Conservation (phyloP, 2,888 invertebrate species). For the Quadroppia sp. region DNA sequence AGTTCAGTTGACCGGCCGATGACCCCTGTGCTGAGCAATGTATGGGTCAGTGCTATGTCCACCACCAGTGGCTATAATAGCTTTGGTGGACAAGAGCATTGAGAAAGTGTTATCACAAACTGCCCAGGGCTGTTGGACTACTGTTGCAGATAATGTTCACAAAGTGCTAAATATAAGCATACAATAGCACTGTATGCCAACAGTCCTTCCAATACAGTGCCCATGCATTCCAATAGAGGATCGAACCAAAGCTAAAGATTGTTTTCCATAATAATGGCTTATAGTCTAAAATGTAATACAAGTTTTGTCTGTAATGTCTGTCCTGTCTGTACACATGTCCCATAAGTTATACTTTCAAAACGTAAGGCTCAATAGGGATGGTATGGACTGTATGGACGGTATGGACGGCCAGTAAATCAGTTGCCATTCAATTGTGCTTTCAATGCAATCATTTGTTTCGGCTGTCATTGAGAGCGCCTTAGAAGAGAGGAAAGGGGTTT, state of each 20-base stretch:
- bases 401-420: constrained; percentile 10
- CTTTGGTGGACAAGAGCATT: too few relatives aligned
- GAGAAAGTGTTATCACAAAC: background rate
- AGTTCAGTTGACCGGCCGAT: constrained; percentile 14
- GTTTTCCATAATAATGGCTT: constrained; percentile 27
- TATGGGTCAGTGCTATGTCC: constrained; percentile 4
- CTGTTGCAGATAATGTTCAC: too few relatives aligned
- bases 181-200: background rate
- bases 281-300: constrained; percentile 7
- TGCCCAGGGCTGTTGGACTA: background rate
- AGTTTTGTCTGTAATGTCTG: background rate
- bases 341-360: background rate
- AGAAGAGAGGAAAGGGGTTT: background rate
- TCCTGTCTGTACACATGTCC: constrained; percentile 28
- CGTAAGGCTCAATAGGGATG: background rate
- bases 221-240: background rate
- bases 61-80: background rate
- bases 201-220: background rate
- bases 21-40: background rate
- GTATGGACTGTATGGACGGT: background rate
- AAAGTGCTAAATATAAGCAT: background rate
- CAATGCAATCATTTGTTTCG: constrained; percentile 21
- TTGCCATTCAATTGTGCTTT: background rate
- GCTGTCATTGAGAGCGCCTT: constrained; percentile 14
- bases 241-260: background rate